Conservation (phyloP, 2,888 invertebrate genomes). For the Latrodectus elegans region DNA sequence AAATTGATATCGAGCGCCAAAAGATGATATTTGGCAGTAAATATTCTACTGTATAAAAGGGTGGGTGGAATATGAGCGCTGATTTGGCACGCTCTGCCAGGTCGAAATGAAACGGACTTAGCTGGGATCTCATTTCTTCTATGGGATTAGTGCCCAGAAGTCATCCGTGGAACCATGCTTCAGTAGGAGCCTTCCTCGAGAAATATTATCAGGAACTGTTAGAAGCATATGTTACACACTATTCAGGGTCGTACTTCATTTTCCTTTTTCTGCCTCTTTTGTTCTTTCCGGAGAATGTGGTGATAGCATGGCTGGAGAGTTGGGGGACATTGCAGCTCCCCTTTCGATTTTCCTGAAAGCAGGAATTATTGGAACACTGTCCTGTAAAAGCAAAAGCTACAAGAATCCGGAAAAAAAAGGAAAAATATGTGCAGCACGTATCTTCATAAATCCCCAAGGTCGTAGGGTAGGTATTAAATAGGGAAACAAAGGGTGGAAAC, state of each 20-base stretch:
- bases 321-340: too few relatives aligned
- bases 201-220: constrained; percentile 17
- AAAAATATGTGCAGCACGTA: too few relatives aligned
- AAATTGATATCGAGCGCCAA: constrained; percentile 35
- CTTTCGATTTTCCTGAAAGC: too few relatives aligned
- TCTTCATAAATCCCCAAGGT: too few relatives aligned
- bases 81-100: constrained; percentile 21
- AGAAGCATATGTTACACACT: constrained; percentile 9
- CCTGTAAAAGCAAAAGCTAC: too few relatives aligned
- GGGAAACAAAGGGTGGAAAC: too few relatives aligned
- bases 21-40: constrained; percentile 42
- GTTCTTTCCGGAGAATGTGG: background rate
- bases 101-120: constrained; percentile 25
- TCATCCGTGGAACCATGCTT: constrained; percentile 5
- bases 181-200: background rate
- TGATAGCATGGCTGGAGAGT: background rate
- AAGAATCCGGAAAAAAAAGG: too few relatives aligned
- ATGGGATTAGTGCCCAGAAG: constrained; percentile 6
- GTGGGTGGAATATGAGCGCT: constrained; percentile 5
- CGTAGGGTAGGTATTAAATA: too few relatives aligned
- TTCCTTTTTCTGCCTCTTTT: background rate
- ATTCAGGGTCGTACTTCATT: background rate
- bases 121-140: constrained; percentile 17
- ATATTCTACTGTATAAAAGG: constrained; percentile 28
- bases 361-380: too few relatives aligned